A percentile compares a stretch with the other conserved stretches of the same genome.
Conservation (phyloP, 2,113 vertebrate genomes). For the Phylloscopus trochilus region DNA sequence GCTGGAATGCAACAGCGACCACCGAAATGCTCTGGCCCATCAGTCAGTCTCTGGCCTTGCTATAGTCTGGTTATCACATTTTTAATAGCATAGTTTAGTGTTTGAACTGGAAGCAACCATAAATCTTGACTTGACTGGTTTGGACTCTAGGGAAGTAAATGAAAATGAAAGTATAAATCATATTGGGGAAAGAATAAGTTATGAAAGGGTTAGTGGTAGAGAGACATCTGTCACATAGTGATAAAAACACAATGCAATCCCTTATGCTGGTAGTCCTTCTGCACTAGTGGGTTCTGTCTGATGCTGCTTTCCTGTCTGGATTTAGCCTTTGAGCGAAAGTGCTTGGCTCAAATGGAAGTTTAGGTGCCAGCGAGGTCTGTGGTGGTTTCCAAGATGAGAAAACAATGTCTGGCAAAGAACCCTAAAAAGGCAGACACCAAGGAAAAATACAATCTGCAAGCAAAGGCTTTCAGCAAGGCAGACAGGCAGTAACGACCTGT, state of each 20-base stretch:
- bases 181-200: background rate
- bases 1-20: background rate
- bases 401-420: background rate
- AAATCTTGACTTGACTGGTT: background rate
- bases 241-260: background rate
- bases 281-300: rapidly evolving
- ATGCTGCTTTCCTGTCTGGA: background rate
- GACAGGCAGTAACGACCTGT: rapidly evolving
- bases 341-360: background rate
- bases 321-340: background rate
- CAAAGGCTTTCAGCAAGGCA: background rate
- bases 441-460: background rate
- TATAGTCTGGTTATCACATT: background rate
- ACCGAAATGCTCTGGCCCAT: background rate
- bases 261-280: background rate
- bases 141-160: background rate
- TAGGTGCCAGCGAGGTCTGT: background rate
- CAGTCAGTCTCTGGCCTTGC: background rate
- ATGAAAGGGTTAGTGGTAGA: background rate
- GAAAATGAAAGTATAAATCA: background rate
- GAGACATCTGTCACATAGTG: background rate
- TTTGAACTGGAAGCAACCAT: background rate
- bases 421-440: background rate
- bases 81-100: background rate
- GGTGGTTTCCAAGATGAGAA: background rate